phyloP scores from a whole-genome alignment of 92 coral and sea anemone species.

The Muricea muricata region DNA sequence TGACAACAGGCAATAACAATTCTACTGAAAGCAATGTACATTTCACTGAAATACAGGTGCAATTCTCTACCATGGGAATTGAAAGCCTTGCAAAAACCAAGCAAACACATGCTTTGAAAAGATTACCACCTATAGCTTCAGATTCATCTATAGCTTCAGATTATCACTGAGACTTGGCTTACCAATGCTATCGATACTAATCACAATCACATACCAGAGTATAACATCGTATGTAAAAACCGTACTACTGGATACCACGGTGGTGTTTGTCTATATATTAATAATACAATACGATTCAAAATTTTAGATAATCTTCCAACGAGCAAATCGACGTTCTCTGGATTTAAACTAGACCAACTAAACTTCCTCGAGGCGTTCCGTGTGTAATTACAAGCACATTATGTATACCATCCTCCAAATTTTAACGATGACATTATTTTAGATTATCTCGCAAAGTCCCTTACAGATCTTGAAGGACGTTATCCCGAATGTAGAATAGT shows the following conservation, averaged over 20 bases:
- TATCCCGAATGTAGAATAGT: too few relatives aligned
- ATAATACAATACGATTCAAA: neutral
- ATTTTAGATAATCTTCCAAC: neutral
- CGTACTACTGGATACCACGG: neutral
- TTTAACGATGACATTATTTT: neutral
- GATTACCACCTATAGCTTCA: neutral
- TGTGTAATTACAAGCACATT: constrained; percentile 1
- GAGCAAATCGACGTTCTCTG: constrained; percentile 14
- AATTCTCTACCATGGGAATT: too few relatives aligned
- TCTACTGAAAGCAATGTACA: too few relatives aligned
- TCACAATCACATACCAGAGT: neutral
- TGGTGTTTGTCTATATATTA: neutral
- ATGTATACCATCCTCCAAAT: neutral
- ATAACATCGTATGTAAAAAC: neutral
- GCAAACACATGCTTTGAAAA: neutral
- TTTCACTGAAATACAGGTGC: too few relatives aligned
- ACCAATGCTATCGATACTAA: constrained; percentile 5
- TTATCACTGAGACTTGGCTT: too few relatives aligned
- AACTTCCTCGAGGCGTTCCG: constrained; percentile 1
- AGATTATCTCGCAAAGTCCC: too few relatives aligned
- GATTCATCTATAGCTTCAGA: too few relatives aligned
- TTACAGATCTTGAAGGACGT: too few relatives aligned
- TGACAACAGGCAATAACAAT: too few relatives aligned
- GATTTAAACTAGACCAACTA: neutral
- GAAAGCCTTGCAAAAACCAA: too few relatives aligned